Evolutionary conservation across 2,888 invertebrate species (phyloP).

Genomic region (Zaprionus obscuricornis): DNA sequence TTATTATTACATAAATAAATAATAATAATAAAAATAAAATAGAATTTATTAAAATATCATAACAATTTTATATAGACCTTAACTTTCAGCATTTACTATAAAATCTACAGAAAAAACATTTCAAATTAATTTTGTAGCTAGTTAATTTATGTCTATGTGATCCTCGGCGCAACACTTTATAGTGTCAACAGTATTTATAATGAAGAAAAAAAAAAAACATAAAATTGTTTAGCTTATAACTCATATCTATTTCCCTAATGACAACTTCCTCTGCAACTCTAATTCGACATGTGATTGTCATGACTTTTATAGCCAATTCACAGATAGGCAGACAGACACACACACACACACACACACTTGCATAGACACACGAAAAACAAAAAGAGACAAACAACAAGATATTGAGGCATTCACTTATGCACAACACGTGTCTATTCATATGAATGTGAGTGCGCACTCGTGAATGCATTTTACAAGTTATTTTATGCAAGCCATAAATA

Average conservation of each 20-base stretch:
- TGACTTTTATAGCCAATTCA: conserved; percentile 63
- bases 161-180: no score
- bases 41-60: no score
- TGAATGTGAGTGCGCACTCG: conserved; percentile 60
- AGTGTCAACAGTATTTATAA: no score
- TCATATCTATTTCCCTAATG: conserved; percentile 59
- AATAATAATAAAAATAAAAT: no score
- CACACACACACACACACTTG: conserved; percentile 24
- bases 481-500: conserved; percentile 79
- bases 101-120: no score
- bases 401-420: conserved; percentile 57
- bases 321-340: conserved; percentile 33
- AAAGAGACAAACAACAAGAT: conserved; percentile 7
- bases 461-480: conserved; percentile 76
- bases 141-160: no score
- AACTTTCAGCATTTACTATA: no score
- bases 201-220: no score
- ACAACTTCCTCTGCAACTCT: conserved; percentile 67
- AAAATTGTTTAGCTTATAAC: no score
- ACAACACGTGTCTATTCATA: conserved; percentile 59
- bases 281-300: conserved; percentile 66
- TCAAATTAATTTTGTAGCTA: no score
- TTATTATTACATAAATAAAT: no score
- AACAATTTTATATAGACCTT: no score
- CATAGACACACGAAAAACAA: conserved; percentile 5